phyloP scores from a whole-genome alignment of 2,113 vertebrate species.

The Xiphorhynchus elegans region DNA sequence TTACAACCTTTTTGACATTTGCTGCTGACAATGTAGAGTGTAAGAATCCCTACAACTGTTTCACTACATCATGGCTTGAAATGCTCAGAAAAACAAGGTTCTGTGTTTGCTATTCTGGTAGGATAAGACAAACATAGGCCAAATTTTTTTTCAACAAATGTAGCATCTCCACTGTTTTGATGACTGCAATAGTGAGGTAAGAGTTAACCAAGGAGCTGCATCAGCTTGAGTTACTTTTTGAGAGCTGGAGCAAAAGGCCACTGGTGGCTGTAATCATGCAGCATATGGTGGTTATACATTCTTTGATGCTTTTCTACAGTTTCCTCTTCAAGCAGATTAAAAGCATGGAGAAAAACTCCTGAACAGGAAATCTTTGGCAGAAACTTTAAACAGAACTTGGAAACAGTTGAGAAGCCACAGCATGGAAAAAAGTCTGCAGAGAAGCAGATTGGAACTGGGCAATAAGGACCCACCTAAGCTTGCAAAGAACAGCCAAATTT shows the following conservation, averaged over 20 bases:
- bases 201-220: not conserved
- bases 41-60: not conserved
- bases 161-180: not conserved
- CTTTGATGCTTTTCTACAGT: not conserved
- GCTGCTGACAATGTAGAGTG: not conserved
- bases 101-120: not conserved
- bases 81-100: not conserved
- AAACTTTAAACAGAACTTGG: constrained; percentile 14
- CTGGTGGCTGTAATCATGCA: not conserved
- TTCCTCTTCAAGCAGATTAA: not conserved
- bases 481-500: not conserved
- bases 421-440: not conserved
- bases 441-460: not conserved
- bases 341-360: not conserved
- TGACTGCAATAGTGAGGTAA: not conserved
- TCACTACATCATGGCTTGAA: not conserved
- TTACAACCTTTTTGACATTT: not conserved
- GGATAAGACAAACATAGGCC: not conserved
- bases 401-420: constrained; percentile 18
- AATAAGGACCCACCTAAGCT: not conserved
- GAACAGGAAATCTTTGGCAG: not conserved
- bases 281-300: not conserved
- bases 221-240: not conserved
- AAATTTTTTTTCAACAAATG: not conserved
- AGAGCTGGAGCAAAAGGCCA: not conserved